These are phyloP conservation scores for Egretta garzetta DNA, from an alignment of 2,113 vertebrate genomes.

Conservation along the genomic window DNA sequence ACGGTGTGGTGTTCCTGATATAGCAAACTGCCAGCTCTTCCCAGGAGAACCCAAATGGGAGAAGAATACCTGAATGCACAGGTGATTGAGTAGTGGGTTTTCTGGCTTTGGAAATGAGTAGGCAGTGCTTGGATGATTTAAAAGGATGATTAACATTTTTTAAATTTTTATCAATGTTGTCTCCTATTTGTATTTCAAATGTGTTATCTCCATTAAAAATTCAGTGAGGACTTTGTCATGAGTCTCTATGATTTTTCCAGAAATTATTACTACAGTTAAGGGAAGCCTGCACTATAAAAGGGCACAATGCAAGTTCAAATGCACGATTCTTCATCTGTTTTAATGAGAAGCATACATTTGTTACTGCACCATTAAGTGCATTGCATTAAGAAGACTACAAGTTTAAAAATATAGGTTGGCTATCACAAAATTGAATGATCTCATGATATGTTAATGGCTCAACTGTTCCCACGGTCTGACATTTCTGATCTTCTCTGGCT, in stretches of 20 bases:
- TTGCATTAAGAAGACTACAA: background rate
- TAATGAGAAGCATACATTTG: background rate
- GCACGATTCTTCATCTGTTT: background rate
- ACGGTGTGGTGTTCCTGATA: constrained; percentile 73
- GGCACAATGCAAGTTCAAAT: background rate
- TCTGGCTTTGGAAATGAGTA: background rate
- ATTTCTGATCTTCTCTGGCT: background rate
- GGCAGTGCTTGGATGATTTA: fast-evolving
- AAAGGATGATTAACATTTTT: background rate
- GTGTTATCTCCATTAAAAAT: background rate
- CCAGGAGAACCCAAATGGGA: constrained; percentile 72
- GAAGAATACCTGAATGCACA: constrained; percentile 79
- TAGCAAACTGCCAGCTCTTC: constrained; percentile 75
- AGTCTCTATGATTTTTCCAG: background rate
- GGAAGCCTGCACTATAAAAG: background rate
- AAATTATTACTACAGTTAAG: background rate
- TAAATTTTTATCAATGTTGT: background rate
- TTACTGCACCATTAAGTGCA: background rate
- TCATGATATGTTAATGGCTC: background rate
- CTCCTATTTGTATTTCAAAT: background rate
- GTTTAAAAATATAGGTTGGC: background rate
- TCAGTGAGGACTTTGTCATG: background rate
- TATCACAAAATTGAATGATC: background rate
- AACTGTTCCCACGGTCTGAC: background rate
- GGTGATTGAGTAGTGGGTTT: constrained; percentile 48